Conservation (phyloP, 2,797 vertebrate species). For the Halcyon badia region DNA sequence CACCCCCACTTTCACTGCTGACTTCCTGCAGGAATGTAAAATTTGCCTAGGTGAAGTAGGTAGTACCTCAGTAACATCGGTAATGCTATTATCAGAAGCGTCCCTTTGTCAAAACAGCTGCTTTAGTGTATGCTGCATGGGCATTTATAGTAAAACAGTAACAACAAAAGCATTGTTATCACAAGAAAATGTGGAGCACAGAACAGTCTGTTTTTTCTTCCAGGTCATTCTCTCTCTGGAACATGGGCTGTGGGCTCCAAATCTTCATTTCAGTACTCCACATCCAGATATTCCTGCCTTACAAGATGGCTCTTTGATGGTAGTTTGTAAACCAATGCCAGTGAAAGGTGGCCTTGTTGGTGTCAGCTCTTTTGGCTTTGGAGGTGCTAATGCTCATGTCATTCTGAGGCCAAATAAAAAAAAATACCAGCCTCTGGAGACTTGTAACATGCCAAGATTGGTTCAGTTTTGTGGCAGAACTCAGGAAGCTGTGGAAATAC, state of each 20-base stretch:
- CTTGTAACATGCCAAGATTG: conserved; percentile 75
- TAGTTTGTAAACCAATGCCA: conserved; percentile 87
- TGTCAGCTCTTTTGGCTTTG: conserved; percentile 97
- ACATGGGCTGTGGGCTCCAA: conserved; percentile 92
- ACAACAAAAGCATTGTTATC: neutral
- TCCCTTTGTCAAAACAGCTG: neutral
- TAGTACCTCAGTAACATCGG: neutral
- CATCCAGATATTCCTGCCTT: conserved; percentile 92
- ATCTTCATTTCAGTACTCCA: conserved; percentile 91
- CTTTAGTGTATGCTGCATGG: neutral
- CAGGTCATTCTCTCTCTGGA: conserved; percentile 94
- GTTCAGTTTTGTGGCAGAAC: conserved; percentile 92
- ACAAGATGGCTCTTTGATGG: conserved; percentile 83
- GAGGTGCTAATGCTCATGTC: conserved; percentile 94
- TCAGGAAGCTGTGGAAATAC: conserved; percentile 80
- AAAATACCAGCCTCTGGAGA: neutral
- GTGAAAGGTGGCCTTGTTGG: conserved; percentile 88
- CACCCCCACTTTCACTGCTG: neutral
- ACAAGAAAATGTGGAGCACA: neutral
- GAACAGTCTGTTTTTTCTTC: neutral
- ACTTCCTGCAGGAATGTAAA: neutral
- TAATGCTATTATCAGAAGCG: neutral
- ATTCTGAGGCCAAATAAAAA: conserved; percentile 86
- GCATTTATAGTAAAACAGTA: neutral
- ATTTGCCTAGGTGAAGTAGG: neutral